Conservation (phyloP, 2,113 vertebrate genomes). For the Prinia subflava region DNA sequence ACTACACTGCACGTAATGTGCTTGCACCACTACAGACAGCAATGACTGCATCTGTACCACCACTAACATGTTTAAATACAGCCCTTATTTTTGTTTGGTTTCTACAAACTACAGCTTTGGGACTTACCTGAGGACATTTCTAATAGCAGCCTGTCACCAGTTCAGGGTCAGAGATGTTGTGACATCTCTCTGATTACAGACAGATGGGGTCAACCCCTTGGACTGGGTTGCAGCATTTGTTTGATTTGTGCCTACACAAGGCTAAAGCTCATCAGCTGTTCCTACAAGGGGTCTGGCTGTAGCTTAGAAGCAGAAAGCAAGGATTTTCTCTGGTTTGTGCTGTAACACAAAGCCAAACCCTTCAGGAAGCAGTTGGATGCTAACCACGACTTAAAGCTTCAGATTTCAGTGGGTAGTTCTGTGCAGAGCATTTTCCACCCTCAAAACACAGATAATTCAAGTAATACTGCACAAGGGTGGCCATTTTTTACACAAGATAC, state of each 20-base stretch:
- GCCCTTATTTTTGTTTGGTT: not conserved
- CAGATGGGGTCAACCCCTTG: not conserved
- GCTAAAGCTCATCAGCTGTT: not conserved
- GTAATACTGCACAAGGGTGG: not conserved
- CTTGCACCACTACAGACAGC: accelerated
- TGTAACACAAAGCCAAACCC: not conserved
- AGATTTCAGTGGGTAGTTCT: not conserved
- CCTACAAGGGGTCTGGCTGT: not conserved
- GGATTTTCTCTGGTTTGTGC: not conserved
- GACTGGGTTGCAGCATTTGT: not conserved
- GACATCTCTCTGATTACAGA: not conserved
- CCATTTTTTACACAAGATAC: not conserved
- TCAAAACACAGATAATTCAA: not conserved
- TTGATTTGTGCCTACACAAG: not conserved
- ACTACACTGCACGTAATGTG: accelerated
- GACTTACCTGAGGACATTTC: not conserved
- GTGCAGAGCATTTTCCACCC: not conserved
- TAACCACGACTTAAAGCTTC: not conserved
- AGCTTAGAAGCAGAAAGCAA: not conserved
- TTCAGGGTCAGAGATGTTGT: not conserved
- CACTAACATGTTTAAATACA: not conserved
- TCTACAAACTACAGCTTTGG: not conserved
- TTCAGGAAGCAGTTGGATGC: not conserved
- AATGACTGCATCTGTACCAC: not conserved
- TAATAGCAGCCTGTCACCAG: not conserved